These are phyloP conservation scores for Ophioninae sp. DNA, from an alignment of 2,888 invertebrate species.

Conservation along the genomic window DNA sequence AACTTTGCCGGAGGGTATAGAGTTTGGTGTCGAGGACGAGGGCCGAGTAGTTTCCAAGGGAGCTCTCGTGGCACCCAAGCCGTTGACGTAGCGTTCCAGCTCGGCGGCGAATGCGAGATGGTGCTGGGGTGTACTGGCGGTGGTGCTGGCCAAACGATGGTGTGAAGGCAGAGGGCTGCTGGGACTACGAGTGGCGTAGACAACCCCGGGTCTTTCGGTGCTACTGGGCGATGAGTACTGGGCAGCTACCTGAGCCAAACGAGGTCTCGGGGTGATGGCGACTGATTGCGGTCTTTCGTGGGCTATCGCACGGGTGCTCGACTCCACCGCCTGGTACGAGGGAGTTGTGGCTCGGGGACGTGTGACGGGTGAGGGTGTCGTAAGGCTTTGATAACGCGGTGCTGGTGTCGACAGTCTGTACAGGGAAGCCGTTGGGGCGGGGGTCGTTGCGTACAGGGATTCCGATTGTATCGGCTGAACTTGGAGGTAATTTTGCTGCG, in stretches of 20 bases:
- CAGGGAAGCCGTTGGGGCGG: slow-evolving; percentile 78
- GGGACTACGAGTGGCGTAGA: slow-evolving; percentile 76
- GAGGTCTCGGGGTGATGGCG: slow-evolving; percentile 84
- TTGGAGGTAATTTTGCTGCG: slow-evolving; percentile 76
- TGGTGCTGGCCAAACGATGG: slow-evolving; percentile 70
- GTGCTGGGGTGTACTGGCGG: slow-evolving; percentile 67
- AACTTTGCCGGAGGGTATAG: slow-evolving; percentile 62
- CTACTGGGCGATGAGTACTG: slow-evolving; percentile 79
- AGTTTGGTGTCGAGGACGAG: slow-evolving; percentile 54
- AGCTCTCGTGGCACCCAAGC: slow-evolving; percentile 79
- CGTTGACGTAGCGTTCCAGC: slow-evolving; percentile 85
- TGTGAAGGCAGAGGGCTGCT: slow-evolving; percentile 71
- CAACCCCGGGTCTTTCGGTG: slow-evolving; percentile 79
- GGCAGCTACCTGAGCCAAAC: slow-evolving; percentile 77
- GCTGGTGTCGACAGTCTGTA: slow-evolving; percentile 82
- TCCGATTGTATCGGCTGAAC: slow-evolving; percentile 71
- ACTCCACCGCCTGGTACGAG: slow-evolving; percentile 73
- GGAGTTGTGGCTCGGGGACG: slow-evolving; percentile 69
- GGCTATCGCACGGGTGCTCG: slow-evolving; percentile 70
- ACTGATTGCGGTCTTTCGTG: slow-evolving; percentile 78
- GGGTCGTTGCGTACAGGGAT: slow-evolving; percentile 72
- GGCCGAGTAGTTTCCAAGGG: slow-evolving; percentile 75
- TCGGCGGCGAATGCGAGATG: slow-evolving; percentile 88
- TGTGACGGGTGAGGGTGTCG: slow-evolving; percentile 83
- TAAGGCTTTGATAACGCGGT: slow-evolving; percentile 86